Evolutionary conservation across 2,888 invertebrate genomes (phyloP), one percentile per base, ranked within the genome.

Genomic region (Coronaproctus castanopsis): DNA sequence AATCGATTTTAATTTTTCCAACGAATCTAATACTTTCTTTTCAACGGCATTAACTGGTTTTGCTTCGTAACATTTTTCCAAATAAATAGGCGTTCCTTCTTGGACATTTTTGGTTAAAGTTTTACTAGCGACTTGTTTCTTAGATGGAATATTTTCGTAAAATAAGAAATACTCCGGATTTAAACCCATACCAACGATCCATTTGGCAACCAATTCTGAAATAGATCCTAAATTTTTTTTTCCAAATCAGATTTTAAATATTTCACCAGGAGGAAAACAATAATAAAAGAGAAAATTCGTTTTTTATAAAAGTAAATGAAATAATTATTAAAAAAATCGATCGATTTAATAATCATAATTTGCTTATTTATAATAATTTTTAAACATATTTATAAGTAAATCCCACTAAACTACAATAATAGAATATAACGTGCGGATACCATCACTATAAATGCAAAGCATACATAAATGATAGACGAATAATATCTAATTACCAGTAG

Each of bases 201-300:
- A 93, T 69, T 85, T 84, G 1, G 90, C 86, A 52, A 90, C 84
- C 57, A 90, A 73, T 71, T 93, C 92, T 0, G 89, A 86, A 8
- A 93, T 82, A n/a, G 87, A 85, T 48, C 92, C 91, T 67, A 54
- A n/a, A n/a, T n/a, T n/a, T n/a, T n/a, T n/a, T n/a, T n/a, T n/a
- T n/a, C n/a, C n/a, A n/a, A n/a, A n/a, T n/a, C n/a, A n/a, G n/a
- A n/a, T 2, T 57, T 22, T 18, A 52, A 24, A 62, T 54, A 24
- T 18, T 55, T 20, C 14, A 57, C 62, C 23, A 57, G 8, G 49
- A 19, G 48, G 22, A 24, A 51, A 57, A n/a, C n/a, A n/a, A n/a
- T n/a, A n/a, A n/a, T 21, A 59, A 54, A n/a, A 2, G 60, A 61
- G 36, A 58, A 2, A 49, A 20, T 3, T 19, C 1, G 8, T 2